phyloP scores from a whole-genome alignment of 1,140 invertebrate species.

The Lanistes nyassanus region DNA sequence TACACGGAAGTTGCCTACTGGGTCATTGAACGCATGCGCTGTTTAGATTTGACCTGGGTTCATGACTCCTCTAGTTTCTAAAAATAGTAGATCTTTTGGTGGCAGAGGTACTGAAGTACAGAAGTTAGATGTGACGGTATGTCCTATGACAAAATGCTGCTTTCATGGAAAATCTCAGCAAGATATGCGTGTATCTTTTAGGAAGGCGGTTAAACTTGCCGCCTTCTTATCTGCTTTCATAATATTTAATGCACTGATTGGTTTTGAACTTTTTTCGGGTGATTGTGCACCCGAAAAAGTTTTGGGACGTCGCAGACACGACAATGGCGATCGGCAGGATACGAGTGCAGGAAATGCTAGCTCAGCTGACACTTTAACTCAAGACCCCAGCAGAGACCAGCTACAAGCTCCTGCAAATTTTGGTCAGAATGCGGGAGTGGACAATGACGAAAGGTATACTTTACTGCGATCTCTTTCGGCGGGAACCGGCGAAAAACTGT shows the following conservation, averaged over 20 bases:
- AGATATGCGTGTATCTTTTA: constrained; percentile 36
- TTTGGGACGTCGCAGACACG: constrained; percentile 17
- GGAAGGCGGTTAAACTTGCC: constrained; percentile 34
- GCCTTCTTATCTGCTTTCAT: constrained; percentile 16
- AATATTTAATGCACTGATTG: constrained; percentile 19
- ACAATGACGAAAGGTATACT: background rate
- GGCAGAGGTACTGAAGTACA: constrained; percentile 6
- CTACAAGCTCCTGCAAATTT: background rate
- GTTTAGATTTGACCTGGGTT: background rate
- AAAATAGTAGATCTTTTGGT: constrained; percentile 6
- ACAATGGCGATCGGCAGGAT: constrained; percentile 20
- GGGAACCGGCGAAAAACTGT: constrained; percentile 9
- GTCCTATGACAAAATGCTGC: constrained; percentile 14
- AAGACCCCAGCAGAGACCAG: background rate
- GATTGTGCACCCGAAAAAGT: constrained; percentile 13
- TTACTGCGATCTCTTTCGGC: too few relatives aligned
- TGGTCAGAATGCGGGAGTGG: background rate
- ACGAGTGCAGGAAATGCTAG: background rate
- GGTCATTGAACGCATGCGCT: constrained; percentile 24
- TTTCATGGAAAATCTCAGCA: constrained; percentile 27
- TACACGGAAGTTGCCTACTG: constrained; percentile 33
- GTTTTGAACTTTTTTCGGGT: constrained; percentile 21
- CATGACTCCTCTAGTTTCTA: background rate
- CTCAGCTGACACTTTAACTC: background rate
- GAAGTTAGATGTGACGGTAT: constrained; percentile 2